These are phyloP conservation scores for Corynorhinus townsendii DNA, from an alignment of 2,113 vertebrate species.

Conservation along the genomic window DNA sequence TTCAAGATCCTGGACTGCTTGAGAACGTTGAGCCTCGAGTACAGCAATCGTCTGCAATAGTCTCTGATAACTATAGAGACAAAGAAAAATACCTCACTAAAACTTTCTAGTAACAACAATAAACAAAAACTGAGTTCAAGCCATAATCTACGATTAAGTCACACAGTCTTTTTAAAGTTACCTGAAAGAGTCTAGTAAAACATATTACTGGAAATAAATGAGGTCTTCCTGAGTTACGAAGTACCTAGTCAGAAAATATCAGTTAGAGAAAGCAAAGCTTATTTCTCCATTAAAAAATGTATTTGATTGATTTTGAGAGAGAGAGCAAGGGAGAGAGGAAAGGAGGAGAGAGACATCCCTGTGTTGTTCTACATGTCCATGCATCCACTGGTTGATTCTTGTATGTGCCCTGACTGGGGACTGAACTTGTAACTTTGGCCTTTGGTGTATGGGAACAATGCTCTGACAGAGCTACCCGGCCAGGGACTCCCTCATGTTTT, in stretches of 20 bases:
- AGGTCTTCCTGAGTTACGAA: slow-evolving; percentile 50
- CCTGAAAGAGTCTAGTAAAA: slow-evolving; percentile 74
- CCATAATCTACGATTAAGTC: slow-evolving; percentile 62
- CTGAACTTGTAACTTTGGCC: background rate
- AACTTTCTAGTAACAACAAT: slow-evolving; percentile 58
- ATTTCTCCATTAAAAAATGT: background rate
- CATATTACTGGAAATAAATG: slow-evolving; percentile 71
- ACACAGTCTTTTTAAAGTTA: slow-evolving; percentile 70
- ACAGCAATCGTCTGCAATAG: slow-evolving; percentile 98
- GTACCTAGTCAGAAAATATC: slow-evolving; percentile 71
- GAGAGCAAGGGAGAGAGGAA: background rate
- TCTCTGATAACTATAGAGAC: slow-evolving; percentile 96
- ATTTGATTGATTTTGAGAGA: background rate
- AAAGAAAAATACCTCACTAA: slow-evolving; percentile 79
- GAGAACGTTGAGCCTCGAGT: slow-evolving; percentile 96
- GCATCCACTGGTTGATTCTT: background rate
- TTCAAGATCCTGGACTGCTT: slow-evolving; percentile 97
- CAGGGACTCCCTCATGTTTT: background rate
- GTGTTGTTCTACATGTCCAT: background rate
- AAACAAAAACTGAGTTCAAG: slow-evolving; percentile 66
- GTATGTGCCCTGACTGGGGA: background rate
- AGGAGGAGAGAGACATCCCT: background rate
- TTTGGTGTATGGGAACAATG: background rate
- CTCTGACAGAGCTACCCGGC: background rate
- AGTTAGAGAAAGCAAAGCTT: slow-evolving; percentile 70